These are phyloP conservation scores for Antheraea mylitta DNA, from an alignment of 1,140 invertebrate genomes.

Conservation along the genomic window DNA sequence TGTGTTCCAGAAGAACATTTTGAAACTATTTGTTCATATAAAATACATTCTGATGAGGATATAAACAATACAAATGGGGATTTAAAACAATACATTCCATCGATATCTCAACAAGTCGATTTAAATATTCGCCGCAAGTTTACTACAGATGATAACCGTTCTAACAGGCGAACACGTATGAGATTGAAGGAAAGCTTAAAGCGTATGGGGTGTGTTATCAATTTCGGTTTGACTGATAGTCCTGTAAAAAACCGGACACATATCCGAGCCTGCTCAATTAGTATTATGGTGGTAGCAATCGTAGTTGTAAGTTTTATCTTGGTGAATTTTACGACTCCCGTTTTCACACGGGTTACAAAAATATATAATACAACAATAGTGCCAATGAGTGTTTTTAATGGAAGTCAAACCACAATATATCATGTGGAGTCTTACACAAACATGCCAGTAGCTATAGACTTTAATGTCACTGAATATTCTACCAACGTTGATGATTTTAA, in stretches of 20 bases:
- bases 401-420: background rate
- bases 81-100: constrained; percentile 53
- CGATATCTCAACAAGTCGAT: constrained; percentile 71
- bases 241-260: constrained; percentile 65
- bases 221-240: constrained; percentile 66
- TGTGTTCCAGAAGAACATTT: background rate
- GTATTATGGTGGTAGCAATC: constrained; percentile 71
- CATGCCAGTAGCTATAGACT: constrained; percentile 24
- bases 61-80: constrained; percentile 15
- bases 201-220: constrained; percentile 69
- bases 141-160: constrained; percentile 48
- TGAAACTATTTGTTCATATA: constrained; percentile 19
- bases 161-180: constrained; percentile 39
- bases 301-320: constrained; percentile 72
- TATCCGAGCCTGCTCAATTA: constrained; percentile 74
- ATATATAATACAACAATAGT: constrained; percentile 64
- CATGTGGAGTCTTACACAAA: constrained; percentile 24
- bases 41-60: constrained; percentile 13
- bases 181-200: constrained; percentile 69
- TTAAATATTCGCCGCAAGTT: constrained; percentile 55
- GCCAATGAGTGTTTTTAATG: constrained; percentile 54
- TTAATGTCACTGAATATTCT: constrained; percentile 18
- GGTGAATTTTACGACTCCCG: constrained; percentile 66
- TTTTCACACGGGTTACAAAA: constrained; percentile 49
- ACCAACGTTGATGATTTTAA: constrained; percentile 18